Percentiles rank a stretch among this genome's conserved stretches.
Conservation (phyloP, 1,140 invertebrate species). For the Bombus sibiricus region DNA sequence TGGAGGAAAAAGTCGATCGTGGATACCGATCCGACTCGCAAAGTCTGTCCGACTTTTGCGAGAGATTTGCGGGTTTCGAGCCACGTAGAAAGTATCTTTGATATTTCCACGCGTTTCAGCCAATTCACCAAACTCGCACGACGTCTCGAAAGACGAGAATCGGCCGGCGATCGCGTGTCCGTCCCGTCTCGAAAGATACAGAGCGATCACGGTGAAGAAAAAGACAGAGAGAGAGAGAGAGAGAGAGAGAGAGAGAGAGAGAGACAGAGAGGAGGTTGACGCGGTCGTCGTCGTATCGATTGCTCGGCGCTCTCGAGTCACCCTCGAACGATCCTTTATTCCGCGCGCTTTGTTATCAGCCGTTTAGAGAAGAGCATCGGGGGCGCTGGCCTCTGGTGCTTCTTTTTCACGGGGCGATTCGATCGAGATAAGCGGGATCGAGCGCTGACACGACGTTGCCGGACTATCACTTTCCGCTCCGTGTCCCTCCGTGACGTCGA, state of each 20-base stretch:
- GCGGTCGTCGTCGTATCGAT: slow-evolving; percentile 56
- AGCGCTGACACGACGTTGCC: slow-evolving; percentile 49
- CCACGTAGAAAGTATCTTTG: neutral
- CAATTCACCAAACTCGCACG: too few relatives aligned
- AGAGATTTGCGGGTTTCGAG: neutral
- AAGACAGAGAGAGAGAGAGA: neutral
- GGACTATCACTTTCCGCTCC: neutral
- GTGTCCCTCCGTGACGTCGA: neutral
- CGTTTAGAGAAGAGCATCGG: slow-evolving; percentile 34
- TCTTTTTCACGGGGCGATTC: slow-evolving; percentile 52
- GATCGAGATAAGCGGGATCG: slow-evolving; percentile 56
- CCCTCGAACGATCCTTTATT: slow-evolving; percentile 50
- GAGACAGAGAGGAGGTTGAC: neutral
- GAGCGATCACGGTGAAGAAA: neutral
- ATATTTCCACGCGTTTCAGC: neutral
- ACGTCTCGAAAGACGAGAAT: too few relatives aligned
- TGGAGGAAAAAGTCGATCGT: slow-evolving; percentile 26
- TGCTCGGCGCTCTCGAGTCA: slow-evolving; percentile 40
- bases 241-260: neutral
- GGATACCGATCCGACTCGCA: slow-evolving; percentile 1
- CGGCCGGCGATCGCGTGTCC: too few relatives aligned
- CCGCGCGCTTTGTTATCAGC: slow-evolving; percentile 60
- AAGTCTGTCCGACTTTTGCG: neutral
- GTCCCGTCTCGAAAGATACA: neutral
- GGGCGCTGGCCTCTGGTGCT: slow-evolving; percentile 48